Evolutionary conservation across 2,797 vertebrate genomes (phyloP).

Genomic region (Oreochromis mossambicus): DNA sequence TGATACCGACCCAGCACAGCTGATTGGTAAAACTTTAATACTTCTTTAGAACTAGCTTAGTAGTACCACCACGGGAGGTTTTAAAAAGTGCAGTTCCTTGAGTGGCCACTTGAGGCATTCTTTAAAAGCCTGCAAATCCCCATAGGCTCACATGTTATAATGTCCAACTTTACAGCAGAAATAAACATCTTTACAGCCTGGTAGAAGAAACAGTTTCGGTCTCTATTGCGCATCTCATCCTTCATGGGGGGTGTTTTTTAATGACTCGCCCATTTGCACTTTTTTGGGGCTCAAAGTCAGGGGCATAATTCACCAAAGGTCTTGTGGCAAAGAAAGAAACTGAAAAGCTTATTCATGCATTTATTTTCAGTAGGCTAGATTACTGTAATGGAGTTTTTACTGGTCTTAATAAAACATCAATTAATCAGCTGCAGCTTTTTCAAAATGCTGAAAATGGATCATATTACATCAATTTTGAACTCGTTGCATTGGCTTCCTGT

Average conservation of each 20-base stretch:
- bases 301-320: neutral
- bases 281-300: neutral
- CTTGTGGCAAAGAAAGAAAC: neutral
- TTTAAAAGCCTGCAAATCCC: neutral
- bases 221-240: neutral
- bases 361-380: neutral
- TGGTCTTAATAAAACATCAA: neutral
- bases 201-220: accelerated
- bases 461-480: neutral
- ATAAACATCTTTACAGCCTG: neutral
- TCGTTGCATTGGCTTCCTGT: accelerated
- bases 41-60: neutral
- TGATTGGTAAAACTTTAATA: neutral
- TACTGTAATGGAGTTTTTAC: neutral
- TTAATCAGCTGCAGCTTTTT: neutral
- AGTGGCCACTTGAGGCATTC: neutral
- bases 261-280: neutral
- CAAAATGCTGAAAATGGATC: neutral
- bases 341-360: neutral
- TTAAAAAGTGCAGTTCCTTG: neutral
- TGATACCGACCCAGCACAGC: neutral
- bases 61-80: neutral
- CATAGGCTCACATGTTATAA: neutral
- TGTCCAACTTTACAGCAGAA: neutral
- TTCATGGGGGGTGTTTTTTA: neutral